Evolutionary conservation across 2,113 vertebrate genomes (phyloP), one percentile per base, ranked within the genome.

Genomic region (Protobothrops flavoviridis): DNA sequence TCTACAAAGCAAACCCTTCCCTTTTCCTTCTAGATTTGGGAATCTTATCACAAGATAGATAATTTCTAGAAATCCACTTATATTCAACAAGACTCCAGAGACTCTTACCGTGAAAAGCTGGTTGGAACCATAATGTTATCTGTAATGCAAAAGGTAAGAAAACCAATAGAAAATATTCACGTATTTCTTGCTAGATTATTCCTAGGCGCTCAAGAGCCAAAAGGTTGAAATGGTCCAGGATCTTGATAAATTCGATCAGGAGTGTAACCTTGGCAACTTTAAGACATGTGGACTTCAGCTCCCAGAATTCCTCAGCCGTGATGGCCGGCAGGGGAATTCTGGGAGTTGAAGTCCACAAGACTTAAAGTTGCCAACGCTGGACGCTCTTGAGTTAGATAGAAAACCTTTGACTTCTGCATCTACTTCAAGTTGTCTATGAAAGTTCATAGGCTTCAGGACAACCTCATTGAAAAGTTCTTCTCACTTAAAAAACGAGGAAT

Each of bases 21-120:
- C 7, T 3, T 61, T 64, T 15, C 13, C 59, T 50, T 69, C 45
- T 17, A 53, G 17, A 4, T 29, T 15, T 20, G 33, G 7, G 4
- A 61, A 1, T 88, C 48, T 50, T 93, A 11, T 93, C 6, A 89
- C 24, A 11, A 93, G 43, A 87, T 53, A 57, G 24, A 81, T 81
- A 39, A 81, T 7, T 20, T 39, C 74, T 48, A 93, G n/a, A 64
- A 93, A 33, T 1, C 7, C 50, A 59, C 20, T 69, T 90, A n/a
- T 48, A n/a, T 86, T 21, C n/a, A 87, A 59, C 9, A 0, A 95
- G 39, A 11, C 90, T 87, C 23, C 85, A 88, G 55, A 59, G 0
- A 3, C 92, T 61, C 97, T 97, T 97, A 97, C 97, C 94, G 59
- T 90, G 91, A 56, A 24, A 94, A 92, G 85, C 85, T 94, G 92